phyloP scores from a whole-genome alignment of 2,797 vertebrate genomes.

The Danio albolineatus region DNA sequence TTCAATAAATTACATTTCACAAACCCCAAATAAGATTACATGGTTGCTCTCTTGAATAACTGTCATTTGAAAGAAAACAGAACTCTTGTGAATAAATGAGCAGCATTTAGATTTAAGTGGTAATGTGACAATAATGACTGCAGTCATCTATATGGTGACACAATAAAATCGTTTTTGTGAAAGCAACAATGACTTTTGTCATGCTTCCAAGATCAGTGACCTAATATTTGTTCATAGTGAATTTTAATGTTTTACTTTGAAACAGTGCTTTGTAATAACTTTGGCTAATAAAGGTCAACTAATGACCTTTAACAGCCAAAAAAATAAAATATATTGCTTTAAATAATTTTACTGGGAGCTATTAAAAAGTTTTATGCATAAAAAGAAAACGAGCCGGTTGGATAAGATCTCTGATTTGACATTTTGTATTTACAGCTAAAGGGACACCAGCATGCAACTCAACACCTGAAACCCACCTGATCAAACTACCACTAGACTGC shows the following conservation, averaged over 20 bases:
- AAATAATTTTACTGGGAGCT: not conserved
- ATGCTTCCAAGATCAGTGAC: constrained; percentile 22
- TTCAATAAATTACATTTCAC: constrained; percentile 37
- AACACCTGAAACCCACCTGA: constrained; percentile 81
- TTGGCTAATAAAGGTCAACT: not conserved
- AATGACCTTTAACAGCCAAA: not conserved
- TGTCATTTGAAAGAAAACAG: constrained; percentile 42
- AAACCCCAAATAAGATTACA: constrained; percentile 24
- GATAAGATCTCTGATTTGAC: constrained; percentile 9
- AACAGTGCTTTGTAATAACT: not conserved
- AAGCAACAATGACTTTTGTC: constrained; percentile 35
- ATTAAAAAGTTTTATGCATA: not conserved
- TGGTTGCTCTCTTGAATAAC: constrained; percentile 3
- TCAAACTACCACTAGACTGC: constrained; percentile 89
- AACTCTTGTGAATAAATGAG: constrained; percentile 49
- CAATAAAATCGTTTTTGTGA: constrained; percentile 47
- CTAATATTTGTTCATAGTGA: constrained; percentile 30
- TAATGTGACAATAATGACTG: constrained; percentile 56
- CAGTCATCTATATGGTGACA: constrained; percentile 60
- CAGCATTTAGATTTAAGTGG: constrained; percentile 37
- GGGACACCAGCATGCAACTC: constrained; percentile 84
- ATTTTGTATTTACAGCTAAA: constrained; percentile 76
- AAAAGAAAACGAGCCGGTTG: not conserved
- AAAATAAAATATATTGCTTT: not conserved
- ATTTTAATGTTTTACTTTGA: not conserved